Percentiles rank a stretch among this genome's conserved stretches.
These are phyloP conservation scores for Clytia hemisphaerica DNA, from an alignment of 30 jellyfish, hydroid and myxozoan species.

Conservation along the genomic window DNA sequence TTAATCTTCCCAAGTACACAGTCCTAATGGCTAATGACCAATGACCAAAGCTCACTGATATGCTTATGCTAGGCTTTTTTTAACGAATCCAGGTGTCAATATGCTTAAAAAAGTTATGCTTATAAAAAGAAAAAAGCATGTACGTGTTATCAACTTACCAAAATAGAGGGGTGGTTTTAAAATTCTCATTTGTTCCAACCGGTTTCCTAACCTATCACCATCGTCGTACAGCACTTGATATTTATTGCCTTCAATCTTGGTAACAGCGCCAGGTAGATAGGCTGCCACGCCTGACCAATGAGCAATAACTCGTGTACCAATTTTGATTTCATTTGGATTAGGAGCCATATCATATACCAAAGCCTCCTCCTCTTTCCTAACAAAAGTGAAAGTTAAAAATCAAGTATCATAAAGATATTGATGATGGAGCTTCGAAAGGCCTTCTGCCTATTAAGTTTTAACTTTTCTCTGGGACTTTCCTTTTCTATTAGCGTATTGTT, in stretches of 20 bases:
- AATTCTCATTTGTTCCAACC: slow-evolving; percentile 84
- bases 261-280: slow-evolving; percentile 76
- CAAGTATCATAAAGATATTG: background rate
- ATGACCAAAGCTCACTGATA: no score
- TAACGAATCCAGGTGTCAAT: no score
- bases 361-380: slow-evolving; percentile 58
- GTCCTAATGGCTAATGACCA: no score
- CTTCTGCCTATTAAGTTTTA: no score
- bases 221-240: slow-evolving; percentile 87
- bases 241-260: slow-evolving; percentile 65
- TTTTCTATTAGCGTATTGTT: no score
- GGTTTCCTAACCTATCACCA: slow-evolving; percentile 76
- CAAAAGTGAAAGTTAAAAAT: background rate
- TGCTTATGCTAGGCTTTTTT: no score
- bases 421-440: no score
- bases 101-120: no score
- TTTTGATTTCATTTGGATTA: slow-evolving; percentile 63
- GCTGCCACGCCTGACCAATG: slow-evolving; percentile 97
- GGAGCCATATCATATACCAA: slow-evolving; percentile 94
- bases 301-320: slow-evolving; percentile 92
- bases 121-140: no score
- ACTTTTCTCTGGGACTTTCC: no score
- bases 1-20: no score
- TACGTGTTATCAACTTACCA: no score
- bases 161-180: slow-evolving; percentile 92